Evolutionary conservation across 2,888 invertebrate species (phyloP), one percentile per base, ranked within the genome.

Genomic region (Omphaloscelis lunosa): DNA sequence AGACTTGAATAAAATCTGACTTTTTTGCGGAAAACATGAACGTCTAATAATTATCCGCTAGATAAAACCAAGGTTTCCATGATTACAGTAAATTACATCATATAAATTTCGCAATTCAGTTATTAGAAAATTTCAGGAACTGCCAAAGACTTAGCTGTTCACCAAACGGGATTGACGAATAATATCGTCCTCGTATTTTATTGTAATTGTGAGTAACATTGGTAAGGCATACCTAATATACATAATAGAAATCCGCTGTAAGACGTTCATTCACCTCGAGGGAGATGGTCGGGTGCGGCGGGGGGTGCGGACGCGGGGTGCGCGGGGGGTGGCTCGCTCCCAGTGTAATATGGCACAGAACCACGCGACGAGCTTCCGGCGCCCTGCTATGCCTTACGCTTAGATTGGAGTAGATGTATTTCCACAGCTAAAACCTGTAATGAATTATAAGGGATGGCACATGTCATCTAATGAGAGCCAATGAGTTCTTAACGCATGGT

Each of bases 261-360:
- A 93, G 92, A 92, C 93, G 94, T 94, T 93, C 94, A 89, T 94
- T 94, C 93, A 94, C 94, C 94, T 93, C 92, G 84, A 82, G 88
- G 90, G 89, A 89, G 91, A 86, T 87, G 86, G 76, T 72, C 76
- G 82, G 86, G 89, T 77, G 87, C 78, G 80, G 83, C 81, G 72
- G 82, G 82, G 80, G 83, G 77, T 80, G 87, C 66, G 79, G 76
- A 75, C 29, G 80, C 48, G 80, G 62, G 56, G 62, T 48, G 75
- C 72, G 82, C 78, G 75, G 77, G 81, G 79, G 85, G 77, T 69
- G 75, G 81, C 72, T 72, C 77, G 76, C 72, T 75, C 85, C 85
- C 77, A 77, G 80, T 83, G 82, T 51, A 51, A 51, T 85, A 87
- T 82, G 82, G 88, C 85, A 81, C 76, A 83, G 79, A 79, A 84